Evolutionary conservation across 2,113 vertebrate genomes (phyloP).

Genomic region (Anolis sagrei): DNA sequence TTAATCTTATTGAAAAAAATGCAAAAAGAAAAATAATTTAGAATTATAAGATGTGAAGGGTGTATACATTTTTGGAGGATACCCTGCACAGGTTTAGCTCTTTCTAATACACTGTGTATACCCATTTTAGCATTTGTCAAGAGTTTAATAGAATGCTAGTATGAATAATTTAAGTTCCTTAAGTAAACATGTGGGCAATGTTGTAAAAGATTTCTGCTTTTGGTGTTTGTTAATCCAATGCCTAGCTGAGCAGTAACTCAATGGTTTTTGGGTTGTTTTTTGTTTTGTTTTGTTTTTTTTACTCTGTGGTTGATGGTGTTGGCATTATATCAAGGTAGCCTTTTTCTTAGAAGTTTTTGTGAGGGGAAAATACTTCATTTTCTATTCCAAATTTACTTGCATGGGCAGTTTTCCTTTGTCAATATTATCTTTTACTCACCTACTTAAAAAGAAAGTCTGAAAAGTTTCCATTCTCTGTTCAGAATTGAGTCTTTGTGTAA

Average conservation of each 20-base stretch:
- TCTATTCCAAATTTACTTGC: slow-evolving; percentile 22
- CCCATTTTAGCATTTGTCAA: background rate
- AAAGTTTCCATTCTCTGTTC: slow-evolving; percentile 24
- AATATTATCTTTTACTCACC: slow-evolving; percentile 51
- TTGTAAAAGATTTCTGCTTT: background rate
- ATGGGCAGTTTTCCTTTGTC: slow-evolving; percentile 26
- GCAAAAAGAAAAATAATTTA: too few species aligned
- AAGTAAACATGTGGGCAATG: background rate
- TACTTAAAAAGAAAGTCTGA: slow-evolving; percentile 33
- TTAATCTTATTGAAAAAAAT: too few species aligned
- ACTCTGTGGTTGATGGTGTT: slow-evolving; percentile 17
- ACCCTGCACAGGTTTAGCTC: background rate
- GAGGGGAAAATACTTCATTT: slow-evolving; percentile 23
- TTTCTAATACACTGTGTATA: background rate
- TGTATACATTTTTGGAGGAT: too few species aligned
- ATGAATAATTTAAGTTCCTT: background rate
- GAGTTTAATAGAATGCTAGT: background rate
- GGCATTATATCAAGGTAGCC: background rate
- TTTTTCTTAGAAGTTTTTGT: background rate
- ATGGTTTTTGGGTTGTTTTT: background rate
- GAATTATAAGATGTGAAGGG: too few species aligned
- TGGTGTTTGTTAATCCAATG: background rate
- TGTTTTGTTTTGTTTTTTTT: background rate
- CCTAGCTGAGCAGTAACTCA: slow-evolving; percentile 6
- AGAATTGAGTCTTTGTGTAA: slow-evolving; percentile 51